Conservation (phyloP, 2,113 vertebrate genomes). For the Montifringilla adamsi region DNA sequence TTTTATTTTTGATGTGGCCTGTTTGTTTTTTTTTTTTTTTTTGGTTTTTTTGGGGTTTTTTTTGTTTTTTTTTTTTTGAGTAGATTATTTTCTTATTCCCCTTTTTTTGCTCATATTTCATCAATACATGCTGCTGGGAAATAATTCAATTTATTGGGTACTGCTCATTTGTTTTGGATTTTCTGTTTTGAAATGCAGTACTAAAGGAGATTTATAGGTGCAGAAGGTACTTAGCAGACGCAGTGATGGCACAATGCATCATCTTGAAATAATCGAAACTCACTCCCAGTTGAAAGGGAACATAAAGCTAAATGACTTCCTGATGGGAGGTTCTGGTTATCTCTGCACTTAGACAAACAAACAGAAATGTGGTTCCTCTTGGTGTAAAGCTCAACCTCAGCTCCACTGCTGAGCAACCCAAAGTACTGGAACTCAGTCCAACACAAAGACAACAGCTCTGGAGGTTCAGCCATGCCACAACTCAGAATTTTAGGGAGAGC, state of each 20-base stretch:
- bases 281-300: neutral
- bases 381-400: neutral
- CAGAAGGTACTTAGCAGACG: neutral
- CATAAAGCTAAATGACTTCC: slow-evolving; percentile 16
- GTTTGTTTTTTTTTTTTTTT: no score
- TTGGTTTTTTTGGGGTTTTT: no score
- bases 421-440: neutral
- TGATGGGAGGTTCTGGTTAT: neutral
- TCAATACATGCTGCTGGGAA: neutral
- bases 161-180: neutral
- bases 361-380: neutral
- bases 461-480: neutral
- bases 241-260: neutral
- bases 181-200: neutral
- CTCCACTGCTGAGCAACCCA: neutral
- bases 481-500: neutral
- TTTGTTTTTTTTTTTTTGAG: neutral
- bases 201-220: slow-evolving; percentile 8
- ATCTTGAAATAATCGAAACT: slow-evolving; percentile 16
- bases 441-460: neutral
- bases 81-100: neutral
- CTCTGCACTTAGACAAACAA: neutral
- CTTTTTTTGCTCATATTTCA: neutral
- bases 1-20: neutral
- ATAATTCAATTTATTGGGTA: neutral